Base-by-base conservation (phyloP, 2,113 vertebrate genomes). In the Agelaius tricolor region DNA sequence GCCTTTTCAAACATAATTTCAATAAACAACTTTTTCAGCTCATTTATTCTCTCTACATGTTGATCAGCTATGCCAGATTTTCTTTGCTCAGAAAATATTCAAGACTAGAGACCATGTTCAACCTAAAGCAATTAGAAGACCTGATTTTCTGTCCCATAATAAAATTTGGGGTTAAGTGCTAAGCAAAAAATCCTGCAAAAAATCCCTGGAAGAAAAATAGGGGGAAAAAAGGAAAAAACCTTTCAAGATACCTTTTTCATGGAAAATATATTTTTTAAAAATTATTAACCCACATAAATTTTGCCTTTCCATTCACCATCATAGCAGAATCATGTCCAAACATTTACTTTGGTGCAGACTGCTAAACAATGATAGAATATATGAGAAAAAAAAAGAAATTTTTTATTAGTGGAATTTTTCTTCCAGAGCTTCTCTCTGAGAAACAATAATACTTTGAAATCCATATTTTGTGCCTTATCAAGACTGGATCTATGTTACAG, bases 181-280 rank as follows among this genome's bases (percentile, higher is more conserved):
- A 33, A 33, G 12, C 15, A 61, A 77, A 28, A 81, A 81, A 23
- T 51, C 3, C 2, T 13, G 19, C 1, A 4, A 15, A 33, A 93
- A 51, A 27, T 23, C 2, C 6, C 3, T 2, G 14, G 17, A 24
- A 47, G 30, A 62, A 82, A 28, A 80, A 47, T 4, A 30, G 8
- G 9, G 2, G 1, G 6, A 10, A 14, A 24, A 20, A 17, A 23
- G 33, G 3, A 6, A 46, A 59, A 79, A 55, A 33, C 2, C 0
- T 43, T 79, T 67, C 26, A 41, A 59, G 20, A 37, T 22, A 16
- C 3, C 4, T 41, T 88, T 91, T 90, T 65, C 21, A 33, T 4
- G 44, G 8, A 37, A 87, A 71, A 51, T 31, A 59, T 1, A 1
- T 73, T 41, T 41, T 74, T 30, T 0, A 0, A 19, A 91, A 91